phyloP scores from a whole-genome alignment of 2,797 vertebrate genomes.

The Molossus alvarezi region DNA sequence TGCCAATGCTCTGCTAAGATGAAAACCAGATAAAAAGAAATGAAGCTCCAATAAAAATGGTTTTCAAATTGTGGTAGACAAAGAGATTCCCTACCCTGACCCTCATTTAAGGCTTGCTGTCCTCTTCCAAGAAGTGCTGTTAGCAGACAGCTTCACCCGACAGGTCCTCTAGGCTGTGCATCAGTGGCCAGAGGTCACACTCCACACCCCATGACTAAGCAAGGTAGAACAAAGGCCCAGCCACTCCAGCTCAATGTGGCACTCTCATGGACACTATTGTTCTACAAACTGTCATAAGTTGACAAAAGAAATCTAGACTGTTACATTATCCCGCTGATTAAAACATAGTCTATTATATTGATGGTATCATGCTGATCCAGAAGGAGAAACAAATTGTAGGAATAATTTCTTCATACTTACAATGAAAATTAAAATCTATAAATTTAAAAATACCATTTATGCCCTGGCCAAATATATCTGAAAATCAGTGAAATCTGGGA shows the following conservation, averaged over 20 bases:
- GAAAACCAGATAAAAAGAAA: neutral
- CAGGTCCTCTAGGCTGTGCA: neutral
- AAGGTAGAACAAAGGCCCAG: neutral
- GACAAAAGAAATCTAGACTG: neutral
- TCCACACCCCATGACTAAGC: neutral
- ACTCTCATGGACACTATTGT: neutral
- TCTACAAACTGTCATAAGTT: neutral
- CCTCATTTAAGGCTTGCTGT: neutral
- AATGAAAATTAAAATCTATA: neutral
- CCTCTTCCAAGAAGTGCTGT: neutral
- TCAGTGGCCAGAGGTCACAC: neutral
- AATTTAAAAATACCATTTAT: neutral
- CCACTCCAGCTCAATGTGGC: neutral
- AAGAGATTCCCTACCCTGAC: neutral
- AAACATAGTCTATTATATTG: neutral
- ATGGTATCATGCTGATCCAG: neutral
- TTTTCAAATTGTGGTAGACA: neutral
- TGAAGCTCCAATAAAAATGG: neutral
- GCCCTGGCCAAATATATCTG: neutral
- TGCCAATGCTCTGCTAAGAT: neutral
- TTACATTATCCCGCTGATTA: neutral
- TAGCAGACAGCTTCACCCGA: fast-evolving
- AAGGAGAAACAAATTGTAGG: neutral
- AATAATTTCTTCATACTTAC: neutral
- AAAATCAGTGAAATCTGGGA: neutral